Conservation (phyloP, 2,888 invertebrate genomes). For the Oasisia sp. region DNA sequence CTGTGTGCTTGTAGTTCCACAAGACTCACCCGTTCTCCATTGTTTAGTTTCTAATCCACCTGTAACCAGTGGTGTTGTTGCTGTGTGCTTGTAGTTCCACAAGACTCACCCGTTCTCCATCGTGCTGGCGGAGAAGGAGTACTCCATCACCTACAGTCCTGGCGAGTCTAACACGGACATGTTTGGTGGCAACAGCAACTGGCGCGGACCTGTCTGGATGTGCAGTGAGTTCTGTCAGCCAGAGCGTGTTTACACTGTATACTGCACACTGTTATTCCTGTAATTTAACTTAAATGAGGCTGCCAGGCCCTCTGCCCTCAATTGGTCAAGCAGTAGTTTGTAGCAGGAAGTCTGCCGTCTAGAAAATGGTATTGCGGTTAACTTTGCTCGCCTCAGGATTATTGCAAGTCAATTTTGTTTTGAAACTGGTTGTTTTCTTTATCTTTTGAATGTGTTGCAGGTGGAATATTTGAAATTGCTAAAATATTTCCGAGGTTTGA, state of each 20-base stretch:
- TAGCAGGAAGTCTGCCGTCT: no score
- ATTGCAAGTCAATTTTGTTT: no score
- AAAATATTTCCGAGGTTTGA: no score
- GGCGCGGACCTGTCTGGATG: slow-evolving; percentile 66
- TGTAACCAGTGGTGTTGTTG: not conserved
- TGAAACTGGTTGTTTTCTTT: no score
- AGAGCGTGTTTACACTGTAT: not conserved
- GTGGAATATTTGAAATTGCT: no score
- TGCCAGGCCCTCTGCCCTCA: no score
- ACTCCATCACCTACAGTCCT: slow-evolving; percentile 51
- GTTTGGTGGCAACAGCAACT: slow-evolving; percentile 67
- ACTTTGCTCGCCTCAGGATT: no score
- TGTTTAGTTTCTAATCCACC: not conserved
- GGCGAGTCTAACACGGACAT: slow-evolving; percentile 61
- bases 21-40: slow-evolving; percentile 43
- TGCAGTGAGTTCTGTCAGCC: slow-evolving; percentile 46
- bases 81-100: slow-evolving; percentile 20
- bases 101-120: slow-evolving; percentile 43
- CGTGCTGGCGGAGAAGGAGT: slow-evolving; percentile 33
- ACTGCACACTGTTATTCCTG: not conserved
- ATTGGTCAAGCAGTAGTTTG: no score
- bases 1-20: slow-evolving; percentile 20
- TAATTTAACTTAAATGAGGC: not conserved
- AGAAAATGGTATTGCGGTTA: no score
- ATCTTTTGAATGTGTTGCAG: no score